Evolutionary conservation across 2,113 vertebrate species (phyloP), one percentile per base, ranked within the genome.

Genomic region (Turdus rufiventris): DNA sequence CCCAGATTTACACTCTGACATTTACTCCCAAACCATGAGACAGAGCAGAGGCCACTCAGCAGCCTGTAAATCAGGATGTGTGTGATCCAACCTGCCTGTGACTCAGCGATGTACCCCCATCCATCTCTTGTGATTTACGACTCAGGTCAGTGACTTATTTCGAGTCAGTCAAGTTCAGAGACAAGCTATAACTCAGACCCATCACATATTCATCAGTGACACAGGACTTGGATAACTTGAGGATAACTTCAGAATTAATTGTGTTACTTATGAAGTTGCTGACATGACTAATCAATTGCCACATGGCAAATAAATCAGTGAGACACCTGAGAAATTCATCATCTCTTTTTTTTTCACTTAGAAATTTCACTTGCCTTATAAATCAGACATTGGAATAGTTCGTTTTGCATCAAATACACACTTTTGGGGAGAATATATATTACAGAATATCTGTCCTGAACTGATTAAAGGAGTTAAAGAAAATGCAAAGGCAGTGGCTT

Each of bases 181-280:
- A 36, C 85, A 77, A 2, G 74, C 94, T 18, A 67, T 95, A 91
- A 88, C 85, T 96, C 89, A 95, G 91, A 76, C 26, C 70, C 77
- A 45, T 81, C 91, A 73, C 6, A 4, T 83, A 94, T 89, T 84
- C 83, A 67, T 88, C 96, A 95, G 92, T 77, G 92, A 81, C 95
- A 93, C 73, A 29, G 68, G 87, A 82, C 93, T 54, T 65, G 72
- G 93, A 73, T 78, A 91, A 95, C 93, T 92, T 33, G 10, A 84
- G 80, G 91, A 91, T 76, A 97, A 95, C 93, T 96, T 95, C 93
- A 87, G 94, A 91, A 97, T 96, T 96, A 95, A 97, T 96, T 92
- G 85, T 94, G 83, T 95, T 96, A 92, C 96, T 96, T 93, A 97
- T 47, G 89, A 96, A 92, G 95, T 92, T 96, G 94, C 94, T 96